Percentiles rank a stretch among this genome's conserved stretches.
phyloP scores from a whole-genome alignment of 2,113 vertebrate genomes.

The Pseudolaguvia tuberculata region DNA sequence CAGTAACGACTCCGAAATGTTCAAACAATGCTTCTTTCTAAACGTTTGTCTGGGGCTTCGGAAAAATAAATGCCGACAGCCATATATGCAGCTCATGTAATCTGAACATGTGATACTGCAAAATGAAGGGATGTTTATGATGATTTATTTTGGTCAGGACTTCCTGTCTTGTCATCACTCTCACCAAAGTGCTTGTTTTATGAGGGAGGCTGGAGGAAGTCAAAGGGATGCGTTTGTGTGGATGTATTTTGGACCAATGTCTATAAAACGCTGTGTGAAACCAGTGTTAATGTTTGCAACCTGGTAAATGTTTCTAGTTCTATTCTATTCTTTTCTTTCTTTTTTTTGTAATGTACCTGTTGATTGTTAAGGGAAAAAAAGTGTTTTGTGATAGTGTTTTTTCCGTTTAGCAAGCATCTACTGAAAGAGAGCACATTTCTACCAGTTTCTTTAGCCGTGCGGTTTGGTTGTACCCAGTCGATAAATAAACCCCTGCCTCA shows the following conservation, averaged over 20 bases:
- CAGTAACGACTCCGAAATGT: conserved; percentile 19
- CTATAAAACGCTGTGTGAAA: conserved; percentile 54
- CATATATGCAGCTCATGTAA: conserved; percentile 47
- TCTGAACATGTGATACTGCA: conserved; percentile 71
- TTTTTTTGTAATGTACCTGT: conserved; percentile 56
- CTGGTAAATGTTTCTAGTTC: too few species aligned
- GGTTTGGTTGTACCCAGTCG: conserved; percentile 69
- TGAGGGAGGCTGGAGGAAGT: conserved; percentile 58
- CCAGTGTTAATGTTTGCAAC: conserved; percentile 67
- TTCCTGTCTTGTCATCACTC: conserved; percentile 63
- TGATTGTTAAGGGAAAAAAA: conserved; percentile 69
- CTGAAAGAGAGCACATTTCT: conserved; percentile 52
- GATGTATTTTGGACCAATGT: conserved; percentile 25
- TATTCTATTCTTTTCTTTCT: conserved; percentile 51
- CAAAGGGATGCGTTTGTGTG: conserved; percentile 36
- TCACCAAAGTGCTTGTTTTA: conserved; percentile 76
- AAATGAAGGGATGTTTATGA: conserved; percentile 57
- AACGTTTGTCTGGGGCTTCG: conserved; percentile 32
- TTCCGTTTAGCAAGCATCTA: conserved; percentile 63
- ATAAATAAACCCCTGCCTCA: conserved; percentile 85
- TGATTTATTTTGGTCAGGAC: conserved; percentile 43
- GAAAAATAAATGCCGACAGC: conserved; percentile 27
- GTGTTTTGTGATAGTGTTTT: conserved; percentile 59
- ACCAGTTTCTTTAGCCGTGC: conserved; percentile 59
- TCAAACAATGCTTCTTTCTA: conserved; percentile 33